Base-by-base conservation (phyloP, 2,888 invertebrate species). In the Thelaira solivaga region DNA sequence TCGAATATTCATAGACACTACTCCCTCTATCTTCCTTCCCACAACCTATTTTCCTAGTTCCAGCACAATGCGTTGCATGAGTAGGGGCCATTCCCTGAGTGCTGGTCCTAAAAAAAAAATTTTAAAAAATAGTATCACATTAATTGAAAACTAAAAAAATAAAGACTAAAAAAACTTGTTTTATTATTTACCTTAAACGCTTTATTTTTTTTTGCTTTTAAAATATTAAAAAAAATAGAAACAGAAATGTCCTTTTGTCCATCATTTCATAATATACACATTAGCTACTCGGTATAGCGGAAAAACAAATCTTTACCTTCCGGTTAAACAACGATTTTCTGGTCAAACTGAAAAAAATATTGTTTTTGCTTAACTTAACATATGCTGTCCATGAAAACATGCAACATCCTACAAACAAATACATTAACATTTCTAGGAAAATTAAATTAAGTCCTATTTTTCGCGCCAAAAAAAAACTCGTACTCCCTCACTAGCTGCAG, bases 301-400 rank as follows among this genome's bases (percentile, higher is more conserved):
- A 86, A 86, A 87, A 87, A 88, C 88, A 88, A 88, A 88, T 87
- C 86, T 86, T 82, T 84, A 78, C 82, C 83, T 86, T 88, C 88
- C 88, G 87, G 84, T 83, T 73, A 81, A 64, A 69, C 62, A 72
- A 81, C 80, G 81, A 82, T 82, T 82, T 83, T 83, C 82, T 81
- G 83, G 80, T 55, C 64, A 78, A n/a, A 57, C 64, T 51, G 53
- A 43, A 64, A 65, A 76, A 76, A 72, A 53, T 36, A 72, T 29
- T 59, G 59, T 61, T 59, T 49, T 64, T 68, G 64, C 49, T 53
- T 59, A 71, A 72, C 62, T 49, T 51, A 76, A 80, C 80, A 80
- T 80, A 80, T 80, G 80, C 73, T 67, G 47, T 26, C 64, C 72
- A 39, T 64, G 51, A 45, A 31, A 43, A 20, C 68, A 55, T 39